phyloP scores from a whole-genome alignment of 1,140 invertebrate genomes.

The Drosophila bifasciata region DNA sequence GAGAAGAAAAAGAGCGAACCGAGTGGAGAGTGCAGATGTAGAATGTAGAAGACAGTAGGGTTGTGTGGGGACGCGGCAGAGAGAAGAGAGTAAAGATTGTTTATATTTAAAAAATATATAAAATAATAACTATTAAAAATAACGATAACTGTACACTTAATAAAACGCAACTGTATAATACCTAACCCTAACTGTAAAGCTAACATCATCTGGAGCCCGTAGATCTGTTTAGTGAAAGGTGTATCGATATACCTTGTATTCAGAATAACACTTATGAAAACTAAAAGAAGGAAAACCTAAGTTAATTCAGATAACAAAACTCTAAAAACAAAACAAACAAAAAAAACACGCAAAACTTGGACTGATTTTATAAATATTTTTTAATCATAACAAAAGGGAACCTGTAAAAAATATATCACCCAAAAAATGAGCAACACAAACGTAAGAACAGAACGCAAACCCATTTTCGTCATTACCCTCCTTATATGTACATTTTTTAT shows the following conservation, averaged over 20 bases:
- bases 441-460: slow-evolving; percentile 37
- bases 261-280: slow-evolving; percentile 46
- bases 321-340: slow-evolving; percentile 26
- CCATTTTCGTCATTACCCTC: slow-evolving; percentile 63
- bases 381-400: slow-evolving; percentile 68
- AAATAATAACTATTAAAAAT: slow-evolving; percentile 53
- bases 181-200: slow-evolving; percentile 46
- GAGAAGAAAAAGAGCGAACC: slow-evolving; percentile 32
- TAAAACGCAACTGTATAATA: slow-evolving; percentile 60
- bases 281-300: slow-evolving; percentile 43
- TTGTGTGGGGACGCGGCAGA: slow-evolving; percentile 23
- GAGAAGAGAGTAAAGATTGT: slow-evolving; percentile 82
- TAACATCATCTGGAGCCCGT: slow-evolving; percentile 49
- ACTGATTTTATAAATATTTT: slow-evolving; percentile 83
- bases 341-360: slow-evolving; percentile 78
- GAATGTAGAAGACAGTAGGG: slow-evolving; percentile 3
- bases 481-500: slow-evolving; percentile 42
- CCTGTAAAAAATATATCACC: slow-evolving; percentile 49
- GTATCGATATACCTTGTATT: slow-evolving; percentile 29
- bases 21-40: slow-evolving; percentile 59
- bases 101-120: slow-evolving; percentile 81
- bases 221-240: slow-evolving; percentile 49
- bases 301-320: slow-evolving; percentile 59
- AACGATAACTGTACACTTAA: slow-evolving; percentile 40
- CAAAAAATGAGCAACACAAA: slow-evolving; percentile 43